phyloP scores from a whole-genome alignment of 1,140 invertebrate genomes.

The Stegodyphus mimosarum region DNA sequence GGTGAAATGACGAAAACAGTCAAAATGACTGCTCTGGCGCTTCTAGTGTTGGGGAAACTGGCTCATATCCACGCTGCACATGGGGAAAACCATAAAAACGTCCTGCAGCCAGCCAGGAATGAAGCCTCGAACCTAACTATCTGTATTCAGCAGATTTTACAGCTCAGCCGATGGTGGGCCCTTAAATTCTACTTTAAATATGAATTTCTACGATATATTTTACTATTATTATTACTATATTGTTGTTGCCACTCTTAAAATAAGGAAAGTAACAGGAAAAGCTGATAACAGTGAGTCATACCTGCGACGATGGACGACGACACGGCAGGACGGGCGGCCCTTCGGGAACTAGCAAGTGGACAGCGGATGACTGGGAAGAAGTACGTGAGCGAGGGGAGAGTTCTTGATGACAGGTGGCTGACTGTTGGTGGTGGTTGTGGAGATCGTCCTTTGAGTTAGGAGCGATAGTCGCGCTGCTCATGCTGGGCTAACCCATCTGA shows the following conservation, averaged over 20 bases:
- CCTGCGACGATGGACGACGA: background rate
- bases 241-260: background rate
- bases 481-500: slow-evolving; percentile 48
- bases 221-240: background rate
- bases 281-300: background rate
- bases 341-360: slow-evolving; percentile 12
- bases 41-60: too few species aligned
- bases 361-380: background rate
- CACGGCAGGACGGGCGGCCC: background rate
- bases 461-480: slow-evolving; percentile 7
- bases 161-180: too few species aligned
- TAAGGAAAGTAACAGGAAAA: background rate
- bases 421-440: background rate
- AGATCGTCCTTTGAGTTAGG: slow-evolving; percentile 10
- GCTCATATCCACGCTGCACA: too few species aligned
- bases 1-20: too few species aligned
- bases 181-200: background rate
- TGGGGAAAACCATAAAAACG: too few species aligned
- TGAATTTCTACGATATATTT: background rate
- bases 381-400: slow-evolving; percentile 5
- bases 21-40: too few species aligned
- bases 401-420: background rate
- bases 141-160: too few species aligned
- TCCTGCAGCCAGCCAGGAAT: too few species aligned
- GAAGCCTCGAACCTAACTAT: too few species aligned